These are phyloP conservation scores for Enteromius treurensis DNA, from an alignment of 2,797 vertebrate species.

Conservation along the genomic window DNA sequence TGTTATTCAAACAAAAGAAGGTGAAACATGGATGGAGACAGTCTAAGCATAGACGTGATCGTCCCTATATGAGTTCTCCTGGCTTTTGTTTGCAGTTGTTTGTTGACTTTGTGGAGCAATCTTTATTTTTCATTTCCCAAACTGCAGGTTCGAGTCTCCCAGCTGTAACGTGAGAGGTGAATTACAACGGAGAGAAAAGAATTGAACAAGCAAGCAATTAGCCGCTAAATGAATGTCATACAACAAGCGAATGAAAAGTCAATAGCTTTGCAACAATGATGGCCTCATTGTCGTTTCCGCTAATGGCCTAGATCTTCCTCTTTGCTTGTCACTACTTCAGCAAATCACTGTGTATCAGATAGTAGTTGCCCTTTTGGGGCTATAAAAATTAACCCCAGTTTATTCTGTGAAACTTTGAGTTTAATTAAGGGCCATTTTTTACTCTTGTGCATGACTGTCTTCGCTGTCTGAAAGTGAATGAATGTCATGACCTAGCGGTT, in stretches of 20 bases:
- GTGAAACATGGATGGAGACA: background rate
- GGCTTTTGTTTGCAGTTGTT: conserved; percentile 10
- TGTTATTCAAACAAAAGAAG: background rate
- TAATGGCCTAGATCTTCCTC: conserved; percentile 37
- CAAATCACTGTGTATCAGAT: conserved; percentile 32
- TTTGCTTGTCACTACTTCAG: conserved; percentile 12
- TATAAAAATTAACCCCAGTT: conserved; percentile 42
- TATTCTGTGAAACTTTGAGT: conserved; percentile 34
- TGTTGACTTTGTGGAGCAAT: conserved; percentile 58
- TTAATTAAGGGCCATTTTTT: conserved; percentile 8
- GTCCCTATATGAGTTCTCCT: background rate
- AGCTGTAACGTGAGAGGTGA: conserved; percentile 35
- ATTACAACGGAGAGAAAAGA: conserved; percentile 52
- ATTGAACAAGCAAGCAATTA: conserved; percentile 63
- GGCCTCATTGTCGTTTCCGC: conserved; percentile 31
- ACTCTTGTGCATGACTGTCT: background rate
- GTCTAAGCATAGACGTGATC: background rate
- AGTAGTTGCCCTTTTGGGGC: conserved; percentile 45
- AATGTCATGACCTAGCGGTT: background rate
- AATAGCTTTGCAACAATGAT: conserved; percentile 51
- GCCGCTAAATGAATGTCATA: conserved; percentile 54
- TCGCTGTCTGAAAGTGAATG: background rate
- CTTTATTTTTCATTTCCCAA: conserved; percentile 48
- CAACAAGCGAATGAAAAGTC: conserved; percentile 53
- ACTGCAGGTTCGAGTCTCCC: conserved; percentile 35